Evolutionary conservation across 2,888 invertebrate genomes (phyloP), one percentile per base, ranked within the genome.

Genomic region (Allophyes oxyacanthae): DNA sequence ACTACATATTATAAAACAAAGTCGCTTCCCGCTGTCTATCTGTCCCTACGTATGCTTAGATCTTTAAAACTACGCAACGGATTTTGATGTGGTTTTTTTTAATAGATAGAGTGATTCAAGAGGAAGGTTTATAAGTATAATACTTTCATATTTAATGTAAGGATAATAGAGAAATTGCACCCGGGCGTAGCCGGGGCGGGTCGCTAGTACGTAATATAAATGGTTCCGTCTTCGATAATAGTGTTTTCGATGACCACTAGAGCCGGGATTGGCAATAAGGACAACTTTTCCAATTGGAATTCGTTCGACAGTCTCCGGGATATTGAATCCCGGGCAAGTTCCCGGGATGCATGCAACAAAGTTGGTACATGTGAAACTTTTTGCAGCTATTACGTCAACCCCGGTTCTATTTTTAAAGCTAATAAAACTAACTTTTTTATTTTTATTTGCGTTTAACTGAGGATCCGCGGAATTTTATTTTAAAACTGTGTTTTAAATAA

Each of bases 231-330:
- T 37, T 33, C 37, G 33, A 51, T 57, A 57, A 48, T 56, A 20
- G 38, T 42, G 32, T 46, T 52, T 20, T 11, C 51, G 52, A 33
- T 57, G 66, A 36, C 64, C 64, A 57, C 57, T 68, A 38, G 20
- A 52, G 26, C 41, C 63, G 44, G 69, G 45, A 41, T 40, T 52
- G 57, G 63, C 63, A 65, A 65, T 68, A 66, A 66, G 65, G 11
- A 38, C 51, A 77, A 77, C 73, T 83, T 83, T 82, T 79, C 73
- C 83, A 79, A 83, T 83, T 77, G 74, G 72, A 80, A 79, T 76
- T 78, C 72, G 72, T 65, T 66, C 61, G 52, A 74, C 70, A 61
- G 58, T 50, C 62, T 69, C 53, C 55, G 49, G 70, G 61, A 71
- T 75, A 71, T 81, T 77, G 75, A 73, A 79, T 73, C 44, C 64